These are phyloP conservation scores for Pseudomugil gertrudae DNA, from an alignment of 2,797 vertebrate species.

Conservation along the genomic window DNA sequence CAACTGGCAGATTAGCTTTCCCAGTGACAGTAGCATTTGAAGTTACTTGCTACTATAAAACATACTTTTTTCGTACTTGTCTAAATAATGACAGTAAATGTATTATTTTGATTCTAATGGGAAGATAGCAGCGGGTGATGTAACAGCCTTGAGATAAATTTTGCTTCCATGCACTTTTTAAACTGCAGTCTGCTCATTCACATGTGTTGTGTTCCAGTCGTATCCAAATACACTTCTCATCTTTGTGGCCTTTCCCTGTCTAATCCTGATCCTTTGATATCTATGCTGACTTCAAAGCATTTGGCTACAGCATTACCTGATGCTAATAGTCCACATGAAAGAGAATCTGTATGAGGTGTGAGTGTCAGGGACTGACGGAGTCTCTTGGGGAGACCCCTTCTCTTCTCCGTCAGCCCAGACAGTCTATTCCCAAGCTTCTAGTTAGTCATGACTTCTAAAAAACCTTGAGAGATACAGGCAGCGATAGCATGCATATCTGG, in stretches of 20 bases:
- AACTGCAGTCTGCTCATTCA: constrained; percentile 34
- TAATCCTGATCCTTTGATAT: constrained; percentile 70
- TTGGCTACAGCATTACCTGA: constrained; percentile 70
- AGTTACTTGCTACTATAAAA: no score
- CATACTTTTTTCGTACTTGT: neutral
- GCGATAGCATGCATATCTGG: constrained; percentile 34
- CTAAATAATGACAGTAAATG: neutral
- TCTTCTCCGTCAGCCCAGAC: constrained; percentile 65
- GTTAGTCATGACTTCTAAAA: constrained; percentile 80
- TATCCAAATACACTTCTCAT: constrained; percentile 47
- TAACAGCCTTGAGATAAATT: constrained; percentile 7
- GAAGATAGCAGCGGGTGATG: neutral
- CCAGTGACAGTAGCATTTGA: constrained; percentile 10
- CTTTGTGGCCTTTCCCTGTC: constrained; percentile 42
- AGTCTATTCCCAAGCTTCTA: constrained; percentile 77
- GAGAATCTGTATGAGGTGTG: constrained; percentile 74
- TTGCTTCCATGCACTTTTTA: constrained; percentile 16
- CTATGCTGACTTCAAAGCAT: constrained; percentile 73
- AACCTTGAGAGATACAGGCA: constrained; percentile 67
- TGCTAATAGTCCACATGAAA: constrained; percentile 83
- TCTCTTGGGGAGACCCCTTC: constrained; percentile 61
- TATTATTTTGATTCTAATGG: constrained; percentile 6
- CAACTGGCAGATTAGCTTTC: constrained; percentile 37
- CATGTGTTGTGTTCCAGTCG: constrained; percentile 36
- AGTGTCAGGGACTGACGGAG: constrained; percentile 63